phyloP scores from a whole-genome alignment of 2,888 invertebrate species.

The Volucella inanis region DNA sequence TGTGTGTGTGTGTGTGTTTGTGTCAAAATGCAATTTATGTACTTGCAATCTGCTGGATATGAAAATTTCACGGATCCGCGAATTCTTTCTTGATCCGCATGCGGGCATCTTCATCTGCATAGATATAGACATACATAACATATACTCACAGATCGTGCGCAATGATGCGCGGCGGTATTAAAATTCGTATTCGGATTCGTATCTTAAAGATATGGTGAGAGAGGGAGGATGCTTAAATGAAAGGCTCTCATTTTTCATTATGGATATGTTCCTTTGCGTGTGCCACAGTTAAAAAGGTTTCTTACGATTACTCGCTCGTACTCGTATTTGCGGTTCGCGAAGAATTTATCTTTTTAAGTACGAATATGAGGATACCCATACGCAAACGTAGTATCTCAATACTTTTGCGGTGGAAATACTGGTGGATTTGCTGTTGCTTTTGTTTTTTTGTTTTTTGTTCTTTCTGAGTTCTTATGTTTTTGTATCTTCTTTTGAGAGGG shows the following conservation, averaged over 20 bases:
- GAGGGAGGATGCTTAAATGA: slow-evolving; percentile 41
- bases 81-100: slow-evolving; percentile 25
- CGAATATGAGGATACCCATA: not conserved
- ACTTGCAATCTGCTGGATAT: slow-evolving; percentile 66
- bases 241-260: slow-evolving; percentile 64
- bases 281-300: slow-evolving; percentile 44
- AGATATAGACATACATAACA: no score
- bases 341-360: slow-evolving; percentile 47
- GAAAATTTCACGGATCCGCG: slow-evolving; percentile 58
- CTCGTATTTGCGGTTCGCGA: slow-evolving; percentile 43
- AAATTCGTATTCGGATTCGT: no score
- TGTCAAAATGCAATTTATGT: slow-evolving; percentile 73
- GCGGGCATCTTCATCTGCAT: not conserved
- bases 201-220: not conserved
- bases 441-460: slow-evolving; percentile 18
- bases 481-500: slow-evolving; percentile 56
- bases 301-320: not conserved
- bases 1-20: not conserved
- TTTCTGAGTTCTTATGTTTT: slow-evolving; percentile 3
- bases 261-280: slow-evolving; percentile 44
- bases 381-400: slow-evolving; percentile 1
- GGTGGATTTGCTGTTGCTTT: not conserved
- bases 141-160: no score
- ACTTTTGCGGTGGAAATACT: slow-evolving; percentile 43
- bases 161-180: not conserved